Conservation (phyloP, 2,113 vertebrate species). For the Nycticebus coucang region DNA sequence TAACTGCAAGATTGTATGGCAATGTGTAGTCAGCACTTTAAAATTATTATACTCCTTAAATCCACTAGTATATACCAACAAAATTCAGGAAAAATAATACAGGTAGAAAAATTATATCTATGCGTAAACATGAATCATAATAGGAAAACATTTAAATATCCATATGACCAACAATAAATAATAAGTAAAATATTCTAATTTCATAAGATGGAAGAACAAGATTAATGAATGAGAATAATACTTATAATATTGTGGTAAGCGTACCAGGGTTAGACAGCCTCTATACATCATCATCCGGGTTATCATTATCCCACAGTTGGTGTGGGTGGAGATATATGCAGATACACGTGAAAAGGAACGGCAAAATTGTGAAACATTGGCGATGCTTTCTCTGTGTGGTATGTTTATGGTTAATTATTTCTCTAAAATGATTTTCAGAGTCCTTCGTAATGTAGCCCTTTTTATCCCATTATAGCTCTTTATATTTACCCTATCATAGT, state of each 20-base stretch:
- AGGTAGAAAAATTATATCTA: neutral
- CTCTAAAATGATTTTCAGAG: neutral
- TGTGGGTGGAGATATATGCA: too few species aligned
- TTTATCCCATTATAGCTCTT: neutral
- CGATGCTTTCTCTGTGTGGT: neutral
- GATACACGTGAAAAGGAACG: neutral
- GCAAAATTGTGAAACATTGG: neutral
- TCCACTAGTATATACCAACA: neutral
- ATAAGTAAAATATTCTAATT: neutral
- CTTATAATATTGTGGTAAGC: neutral
- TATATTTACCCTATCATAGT: neutral
- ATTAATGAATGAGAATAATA: neutral
- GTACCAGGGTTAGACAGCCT: neutral
- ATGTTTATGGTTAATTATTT: neutral
- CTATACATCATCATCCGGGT: neutral
- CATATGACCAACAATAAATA: neutral
- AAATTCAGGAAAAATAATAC: neutral
- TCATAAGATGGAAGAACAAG: neutral
- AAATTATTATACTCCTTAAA: constrained; percentile 11
- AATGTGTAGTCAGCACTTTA: neutral
- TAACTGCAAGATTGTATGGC: neutral
- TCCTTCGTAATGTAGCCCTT: neutral
- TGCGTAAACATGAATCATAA: neutral
- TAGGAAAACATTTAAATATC: constrained; percentile 5
- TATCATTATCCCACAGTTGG: neutral